Percentiles rank a stretch among this genome's conserved stretches.
Conservation (phyloP, 2,113 vertebrate genomes). For the Kobus ellipsiprymnus region DNA sequence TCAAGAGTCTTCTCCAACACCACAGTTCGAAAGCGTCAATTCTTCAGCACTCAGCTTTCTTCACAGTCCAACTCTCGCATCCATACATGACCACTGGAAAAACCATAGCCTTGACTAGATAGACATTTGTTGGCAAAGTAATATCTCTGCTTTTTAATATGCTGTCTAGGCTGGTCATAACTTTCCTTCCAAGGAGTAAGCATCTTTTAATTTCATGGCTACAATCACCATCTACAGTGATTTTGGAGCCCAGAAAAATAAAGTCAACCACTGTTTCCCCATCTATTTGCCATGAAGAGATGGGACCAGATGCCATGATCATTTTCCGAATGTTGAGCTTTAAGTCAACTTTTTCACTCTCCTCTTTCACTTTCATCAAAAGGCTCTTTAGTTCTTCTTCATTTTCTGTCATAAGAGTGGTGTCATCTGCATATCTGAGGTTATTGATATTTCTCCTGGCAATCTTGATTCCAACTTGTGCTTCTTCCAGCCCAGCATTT, state of each 20-base stretch:
- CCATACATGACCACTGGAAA: not conserved
- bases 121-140: not conserved
- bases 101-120: not conserved
- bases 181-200: not conserved
- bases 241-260: not conserved
- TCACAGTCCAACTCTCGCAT: not conserved
- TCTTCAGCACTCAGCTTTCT: not conserved
- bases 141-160: not conserved
- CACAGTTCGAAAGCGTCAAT: not conserved
- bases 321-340: not conserved
- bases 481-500: accelerated
- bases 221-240: not conserved
- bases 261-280: not conserved
- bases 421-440: not conserved
- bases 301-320: not conserved
- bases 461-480: not conserved
- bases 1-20: not conserved
- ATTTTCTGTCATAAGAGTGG: not conserved
- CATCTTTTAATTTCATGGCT: not conserved
- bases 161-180: not conserved
- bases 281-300: not conserved
- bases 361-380: not conserved
- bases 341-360: not conserved
- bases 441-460: not conserved
- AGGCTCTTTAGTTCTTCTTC: not conserved